Conservation (phyloP, 2,113 vertebrate genomes). For the Reinhardtius hippoglossoides region DNA sequence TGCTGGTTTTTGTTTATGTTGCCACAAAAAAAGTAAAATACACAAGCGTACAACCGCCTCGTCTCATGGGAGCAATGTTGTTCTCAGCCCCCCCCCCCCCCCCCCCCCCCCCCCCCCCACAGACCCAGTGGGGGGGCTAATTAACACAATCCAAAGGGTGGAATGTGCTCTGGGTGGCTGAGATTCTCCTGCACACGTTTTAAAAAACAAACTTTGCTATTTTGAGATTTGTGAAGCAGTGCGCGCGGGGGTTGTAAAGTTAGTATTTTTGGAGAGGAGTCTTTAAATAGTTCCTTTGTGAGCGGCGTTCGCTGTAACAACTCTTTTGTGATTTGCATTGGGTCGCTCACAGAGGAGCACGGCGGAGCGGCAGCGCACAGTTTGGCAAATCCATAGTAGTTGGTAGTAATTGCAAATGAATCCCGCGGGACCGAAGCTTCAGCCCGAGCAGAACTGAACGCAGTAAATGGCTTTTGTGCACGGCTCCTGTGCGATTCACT, state of each 20-base stretch:
- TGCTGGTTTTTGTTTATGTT: neutral
- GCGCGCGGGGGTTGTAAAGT: neutral
- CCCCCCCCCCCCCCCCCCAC: neutral
- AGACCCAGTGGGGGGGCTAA: constrained; percentile 39
- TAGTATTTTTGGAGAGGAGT: neutral
- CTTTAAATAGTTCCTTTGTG: constrained; percentile 27
- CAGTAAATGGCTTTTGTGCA: constrained; percentile 68
- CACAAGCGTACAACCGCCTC: neutral
- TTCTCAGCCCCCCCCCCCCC: neutral
- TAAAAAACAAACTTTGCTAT: neutral
- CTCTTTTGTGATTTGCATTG: constrained; percentile 34
- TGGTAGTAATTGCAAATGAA: constrained; percentile 53
- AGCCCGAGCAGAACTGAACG: constrained; percentile 52
- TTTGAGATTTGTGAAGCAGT: neutral
- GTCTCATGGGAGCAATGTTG: constrained; percentile 24
- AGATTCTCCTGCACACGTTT: neutral
- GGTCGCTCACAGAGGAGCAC: constrained; percentile 10
- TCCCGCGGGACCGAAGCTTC: constrained; percentile 48
- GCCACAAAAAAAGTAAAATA: neutral
- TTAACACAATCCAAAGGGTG: constrained; percentile 19
- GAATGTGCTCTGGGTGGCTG: neutral
- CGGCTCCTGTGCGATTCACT: constrained; percentile 61
- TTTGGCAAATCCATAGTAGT: constrained; percentile 47
- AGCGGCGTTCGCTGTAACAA: constrained; percentile 25
- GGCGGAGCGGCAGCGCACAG: constrained; percentile 26